Percentiles rank a stretch among this genome's conserved stretches.
Conservation (phyloP, 1,140 invertebrate genomes). For the Nasonia vitripennis region DNA sequence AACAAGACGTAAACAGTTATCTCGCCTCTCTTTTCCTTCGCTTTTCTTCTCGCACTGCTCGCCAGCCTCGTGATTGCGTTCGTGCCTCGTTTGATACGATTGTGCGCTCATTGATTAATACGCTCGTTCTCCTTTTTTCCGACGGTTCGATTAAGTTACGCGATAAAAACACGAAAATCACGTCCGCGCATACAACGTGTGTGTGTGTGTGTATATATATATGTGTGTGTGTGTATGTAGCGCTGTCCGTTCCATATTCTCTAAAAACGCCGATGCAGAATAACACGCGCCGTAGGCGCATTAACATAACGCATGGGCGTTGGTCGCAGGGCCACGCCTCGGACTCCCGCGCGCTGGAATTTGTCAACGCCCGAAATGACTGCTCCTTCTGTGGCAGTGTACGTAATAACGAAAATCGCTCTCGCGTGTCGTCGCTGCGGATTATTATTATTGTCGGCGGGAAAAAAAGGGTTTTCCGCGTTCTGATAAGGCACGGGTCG, state of each 20-base stretch:
- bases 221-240: too few species aligned
- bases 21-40: slow-evolving; percentile 33
- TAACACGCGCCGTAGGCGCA: slow-evolving; percentile 50
- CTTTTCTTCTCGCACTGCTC: neutral
- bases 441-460: neutral
- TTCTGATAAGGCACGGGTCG: neutral
- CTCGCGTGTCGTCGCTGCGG: neutral
- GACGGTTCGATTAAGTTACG: too few species aligned
- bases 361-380: slow-evolving; percentile 49
- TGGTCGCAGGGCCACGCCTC: slow-evolving; percentile 66
- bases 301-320: slow-evolving; percentile 71
- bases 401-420: neutral
- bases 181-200: neutral
- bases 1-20: slow-evolving; percentile 11
- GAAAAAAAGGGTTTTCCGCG: neutral
- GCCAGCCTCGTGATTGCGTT: neutral
- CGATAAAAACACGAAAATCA: neutral
- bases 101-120: too few species aligned
- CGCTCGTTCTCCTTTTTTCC: too few species aligned
- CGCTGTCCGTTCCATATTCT: neutral
- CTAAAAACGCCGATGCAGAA: slow-evolving; percentile 40
- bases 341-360: slow-evolving; percentile 50
- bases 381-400: neutral
- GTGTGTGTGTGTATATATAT: too few species aligned
- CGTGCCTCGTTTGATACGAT: neutral